phyloP scores from a whole-genome alignment of 2,888 invertebrate species.

The Andrena fulva region DNA sequence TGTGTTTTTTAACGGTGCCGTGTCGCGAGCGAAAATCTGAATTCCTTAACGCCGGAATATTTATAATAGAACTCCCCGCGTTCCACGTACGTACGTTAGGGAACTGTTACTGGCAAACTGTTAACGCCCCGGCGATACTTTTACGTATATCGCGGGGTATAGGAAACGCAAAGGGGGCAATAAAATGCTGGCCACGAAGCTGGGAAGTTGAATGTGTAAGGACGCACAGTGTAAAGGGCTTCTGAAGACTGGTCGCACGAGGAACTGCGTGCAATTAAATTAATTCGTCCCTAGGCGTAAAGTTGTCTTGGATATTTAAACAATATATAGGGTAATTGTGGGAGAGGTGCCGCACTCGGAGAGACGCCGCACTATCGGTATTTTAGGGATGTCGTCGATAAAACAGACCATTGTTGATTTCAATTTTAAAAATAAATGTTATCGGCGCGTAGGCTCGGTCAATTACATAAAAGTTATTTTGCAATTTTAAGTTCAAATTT shows the following conservation, averaged over 20 bases:
- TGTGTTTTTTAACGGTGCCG: conserved; percentile 13
- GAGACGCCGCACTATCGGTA: too few species aligned
- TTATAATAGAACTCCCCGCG: conserved; percentile 43
- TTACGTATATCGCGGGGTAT: not conserved
- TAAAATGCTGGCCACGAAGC: not conserved
- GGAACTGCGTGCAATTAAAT: not conserved
- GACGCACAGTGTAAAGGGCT: not conserved
- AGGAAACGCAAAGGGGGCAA: not conserved
- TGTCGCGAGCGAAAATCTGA: conserved; percentile 39
- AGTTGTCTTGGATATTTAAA: too few species aligned
- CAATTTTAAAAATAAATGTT: too few species aligned
- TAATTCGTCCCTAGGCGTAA: not conserved
- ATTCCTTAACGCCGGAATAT: conserved; percentile 50
- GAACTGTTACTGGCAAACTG: not conserved
- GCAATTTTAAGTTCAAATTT: too few species aligned
- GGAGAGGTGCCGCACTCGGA: too few species aligned
- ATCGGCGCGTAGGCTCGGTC: too few species aligned
- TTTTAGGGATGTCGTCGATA: too few species aligned
- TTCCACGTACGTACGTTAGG: conserved; percentile 1
- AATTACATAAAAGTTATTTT: too few species aligned
- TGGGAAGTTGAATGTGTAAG: not conserved
- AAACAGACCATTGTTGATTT: too few species aligned
- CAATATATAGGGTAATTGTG: too few species aligned
- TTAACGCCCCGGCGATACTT: conserved; percentile 4
- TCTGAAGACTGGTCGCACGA: too few species aligned